A percentile compares a stretch with the other conserved stretches of the same genome.
phyloP scores from a whole-genome alignment of 1,140 invertebrate species.

The Cataglyphis hispanica region DNA sequence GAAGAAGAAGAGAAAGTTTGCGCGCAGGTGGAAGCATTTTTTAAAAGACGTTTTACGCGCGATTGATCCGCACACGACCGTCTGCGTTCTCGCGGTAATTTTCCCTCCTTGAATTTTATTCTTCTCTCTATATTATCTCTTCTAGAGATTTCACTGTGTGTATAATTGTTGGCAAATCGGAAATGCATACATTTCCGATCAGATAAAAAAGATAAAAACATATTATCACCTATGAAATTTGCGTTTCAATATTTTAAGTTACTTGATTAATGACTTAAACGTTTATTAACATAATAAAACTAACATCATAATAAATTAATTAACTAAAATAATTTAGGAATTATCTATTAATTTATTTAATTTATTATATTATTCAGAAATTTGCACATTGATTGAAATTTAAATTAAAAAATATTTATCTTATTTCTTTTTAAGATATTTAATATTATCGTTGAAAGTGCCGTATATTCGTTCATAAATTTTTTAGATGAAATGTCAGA shows the following conservation, averaged over 20 bases:
- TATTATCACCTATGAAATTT: background rate
- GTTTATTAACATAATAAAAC: no score
- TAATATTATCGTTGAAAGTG: background rate
- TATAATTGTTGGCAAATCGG: background rate
- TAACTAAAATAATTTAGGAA: background rate
- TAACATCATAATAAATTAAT: background rate
- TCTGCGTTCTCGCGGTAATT: constrained; percentile 43
- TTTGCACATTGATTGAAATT: background rate
- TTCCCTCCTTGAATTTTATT: constrained; percentile 16
- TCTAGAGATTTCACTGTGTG: background rate
- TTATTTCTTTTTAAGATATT: background rate
- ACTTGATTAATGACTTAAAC: background rate
- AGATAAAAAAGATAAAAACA: background rate
- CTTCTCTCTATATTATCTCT: background rate
- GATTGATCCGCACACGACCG: constrained; percentile 51
- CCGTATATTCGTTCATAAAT: background rate
- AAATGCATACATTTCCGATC: background rate
- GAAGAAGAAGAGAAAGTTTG: constrained; percentile 51
- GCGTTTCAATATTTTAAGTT: background rate
- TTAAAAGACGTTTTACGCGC: constrained; percentile 41
- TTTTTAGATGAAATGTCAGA: background rate
- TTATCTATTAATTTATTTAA: no score
- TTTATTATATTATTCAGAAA: background rate
- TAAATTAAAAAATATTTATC: no score
- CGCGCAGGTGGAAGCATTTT: constrained; percentile 51